Conservation (phyloP, 2,888 invertebrate species). For the Lypha dubia region DNA sequence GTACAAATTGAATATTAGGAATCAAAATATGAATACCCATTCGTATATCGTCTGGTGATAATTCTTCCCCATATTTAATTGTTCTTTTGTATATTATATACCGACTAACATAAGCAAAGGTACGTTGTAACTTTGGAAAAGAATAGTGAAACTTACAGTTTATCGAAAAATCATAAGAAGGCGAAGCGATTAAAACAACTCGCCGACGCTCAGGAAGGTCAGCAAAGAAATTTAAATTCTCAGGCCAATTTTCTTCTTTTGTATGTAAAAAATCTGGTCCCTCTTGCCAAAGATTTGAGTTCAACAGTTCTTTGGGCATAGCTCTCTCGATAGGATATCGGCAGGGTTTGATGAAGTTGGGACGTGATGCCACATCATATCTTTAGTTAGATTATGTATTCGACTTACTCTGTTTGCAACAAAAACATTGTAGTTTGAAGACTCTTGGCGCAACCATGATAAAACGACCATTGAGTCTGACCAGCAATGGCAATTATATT, state of each 20-base stretch:
- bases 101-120: constrained; percentile 35
- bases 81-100: neutral
- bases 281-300: constrained; percentile 39
- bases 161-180: too few relatives aligned
- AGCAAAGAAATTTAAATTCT: too few relatives aligned
- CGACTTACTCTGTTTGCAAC: constrained; percentile 55
- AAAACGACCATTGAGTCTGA: constrained; percentile 60
- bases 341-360: constrained; percentile 49
- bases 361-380: constrained; percentile 62
- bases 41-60: constrained; percentile 24
- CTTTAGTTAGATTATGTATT: constrained; percentile 48
- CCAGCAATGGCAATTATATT: constrained; percentile 49
- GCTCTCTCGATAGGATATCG: constrained; percentile 51
- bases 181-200: too few relatives aligned
- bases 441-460: constrained; percentile 49
- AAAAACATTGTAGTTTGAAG: constrained; percentile 57
- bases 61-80: neutral
- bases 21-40: constrained; percentile 31
- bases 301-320: constrained; percentile 40
- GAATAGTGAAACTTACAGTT: too few relatives aligned
- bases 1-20: constrained; percentile 40
- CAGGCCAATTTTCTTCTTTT: constrained; percentile 12
- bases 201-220: too few relatives aligned
- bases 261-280: constrained; percentile 44
- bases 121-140: constrained; percentile 39